These are phyloP conservation scores for Oreocharis arfaki DNA, from an alignment of 2,113 vertebrate species.

Conservation along the genomic window DNA sequence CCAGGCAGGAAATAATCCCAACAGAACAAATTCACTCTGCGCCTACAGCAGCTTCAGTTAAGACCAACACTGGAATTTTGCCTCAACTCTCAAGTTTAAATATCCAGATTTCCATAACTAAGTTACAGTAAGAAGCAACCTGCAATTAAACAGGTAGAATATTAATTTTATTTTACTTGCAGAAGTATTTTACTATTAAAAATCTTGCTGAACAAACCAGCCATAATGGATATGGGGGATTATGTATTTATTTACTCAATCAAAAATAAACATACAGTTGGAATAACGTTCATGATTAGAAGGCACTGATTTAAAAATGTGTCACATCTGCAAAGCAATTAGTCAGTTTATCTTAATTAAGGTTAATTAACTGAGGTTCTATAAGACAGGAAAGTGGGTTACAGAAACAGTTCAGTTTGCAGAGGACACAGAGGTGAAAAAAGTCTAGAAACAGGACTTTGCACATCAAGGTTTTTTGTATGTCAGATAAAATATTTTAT, in stretches of 20 bases:
- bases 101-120: not conserved
- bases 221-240: not conserved
- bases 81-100: not conserved
- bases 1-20: not conserved
- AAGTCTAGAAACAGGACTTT: not conserved
- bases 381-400: not conserved
- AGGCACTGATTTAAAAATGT: not conserved
- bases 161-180: not conserved
- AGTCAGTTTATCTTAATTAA: not conserved
- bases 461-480: not conserved
- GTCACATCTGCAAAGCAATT: conserved; percentile 21
- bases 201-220: not conserved
- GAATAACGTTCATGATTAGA: not conserved
- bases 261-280: not conserved
- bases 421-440: not conserved
- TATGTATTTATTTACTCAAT: not conserved
- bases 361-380: not conserved
- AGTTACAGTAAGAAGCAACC: not conserved
- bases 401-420: not conserved
- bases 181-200: not conserved
- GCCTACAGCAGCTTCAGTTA: not conserved
- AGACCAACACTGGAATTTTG: not conserved
- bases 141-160: not conserved
- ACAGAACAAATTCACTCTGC: not conserved
- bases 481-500: not conserved